phyloP scores from a whole-genome alignment of 2,797 vertebrate genomes.

The Tokudaia muenninki region DNA sequence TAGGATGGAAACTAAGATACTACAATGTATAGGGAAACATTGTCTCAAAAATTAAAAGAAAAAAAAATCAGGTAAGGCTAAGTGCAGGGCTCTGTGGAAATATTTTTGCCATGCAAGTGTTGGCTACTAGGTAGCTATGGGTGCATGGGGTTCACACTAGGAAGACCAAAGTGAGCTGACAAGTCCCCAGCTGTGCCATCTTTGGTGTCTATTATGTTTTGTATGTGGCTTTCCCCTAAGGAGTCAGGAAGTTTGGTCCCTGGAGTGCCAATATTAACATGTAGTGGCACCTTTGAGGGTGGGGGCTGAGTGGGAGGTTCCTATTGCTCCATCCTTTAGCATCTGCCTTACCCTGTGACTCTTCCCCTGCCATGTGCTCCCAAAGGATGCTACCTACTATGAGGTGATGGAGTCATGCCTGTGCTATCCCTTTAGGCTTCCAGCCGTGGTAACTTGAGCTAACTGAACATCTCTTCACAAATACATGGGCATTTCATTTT shows the following conservation, averaged over 20 bases:
- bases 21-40: neutral
- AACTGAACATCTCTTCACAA: neutral
- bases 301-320: neutral
- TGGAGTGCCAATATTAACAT: neutral
- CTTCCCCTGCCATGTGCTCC: neutral
- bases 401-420: neutral
- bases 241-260: neutral
- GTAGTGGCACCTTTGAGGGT: neutral
- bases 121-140: neutral
- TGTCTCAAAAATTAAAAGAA: neutral
- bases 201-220: neutral
- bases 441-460: neutral
- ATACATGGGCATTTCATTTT: neutral
- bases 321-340: neutral
- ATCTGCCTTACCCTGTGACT: neutral
- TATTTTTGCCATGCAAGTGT: rapidly evolving
- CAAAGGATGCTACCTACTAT: neutral
- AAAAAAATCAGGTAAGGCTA: neutral
- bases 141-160: neutral
- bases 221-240: neutral
- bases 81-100: neutral
- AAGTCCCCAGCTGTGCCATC: neutral
- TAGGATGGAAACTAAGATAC: neutral
- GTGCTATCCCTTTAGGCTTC: neutral
- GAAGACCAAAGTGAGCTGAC: neutral